A percentile compares a stretch with the other conserved stretches of the same genome.
Evolutionary conservation across 2,113 vertebrate genomes (phyloP).

Genomic region (Campylomormyrus tamandua): DNA sequence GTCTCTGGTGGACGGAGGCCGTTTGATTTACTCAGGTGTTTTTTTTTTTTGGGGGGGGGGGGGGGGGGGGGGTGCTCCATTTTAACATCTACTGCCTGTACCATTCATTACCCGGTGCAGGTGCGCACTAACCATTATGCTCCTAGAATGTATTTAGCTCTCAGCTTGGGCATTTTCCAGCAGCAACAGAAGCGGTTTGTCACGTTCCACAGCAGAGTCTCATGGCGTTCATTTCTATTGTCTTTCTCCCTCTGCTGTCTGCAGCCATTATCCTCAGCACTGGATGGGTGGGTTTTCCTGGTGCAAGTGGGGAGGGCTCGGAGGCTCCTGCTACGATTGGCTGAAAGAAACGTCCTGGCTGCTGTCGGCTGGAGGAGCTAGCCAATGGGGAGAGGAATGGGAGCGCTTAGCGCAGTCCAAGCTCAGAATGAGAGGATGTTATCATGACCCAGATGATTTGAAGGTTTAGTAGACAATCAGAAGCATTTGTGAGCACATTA

Average conservation of each 20-base stretch:
- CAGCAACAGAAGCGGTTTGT: not conserved
- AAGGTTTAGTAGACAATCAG: slow-evolving; percentile 1
- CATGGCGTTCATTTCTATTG: not conserved
- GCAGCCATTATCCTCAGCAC: not conserved
- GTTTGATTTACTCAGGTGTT: slow-evolving; percentile 4
- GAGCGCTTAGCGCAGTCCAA: not conserved
- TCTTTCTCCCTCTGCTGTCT: not conserved
- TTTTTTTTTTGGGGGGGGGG: not conserved
- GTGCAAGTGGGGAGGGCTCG: not conserved
- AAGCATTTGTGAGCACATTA: not conserved
- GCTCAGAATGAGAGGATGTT: not conserved
- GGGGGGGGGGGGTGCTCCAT: not conserved
- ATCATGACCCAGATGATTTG: not conserved
- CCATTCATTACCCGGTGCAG: not conserved
- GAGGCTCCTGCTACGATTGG: not conserved
- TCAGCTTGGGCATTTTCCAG: not conserved
- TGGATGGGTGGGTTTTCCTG: not conserved
- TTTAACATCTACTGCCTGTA: not conserved
- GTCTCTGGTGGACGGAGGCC: slow-evolving; percentile 23
- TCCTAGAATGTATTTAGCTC: not conserved
- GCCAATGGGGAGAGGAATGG: not conserved
- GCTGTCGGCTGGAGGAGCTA: not conserved
- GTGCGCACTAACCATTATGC: not conserved
- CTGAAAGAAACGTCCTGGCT: not conserved
- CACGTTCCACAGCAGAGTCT: not conserved